These are phyloP conservation scores for Crotalus viridis DNA, from an alignment of 2,113 vertebrate genomes.

Conservation along the genomic window DNA sequence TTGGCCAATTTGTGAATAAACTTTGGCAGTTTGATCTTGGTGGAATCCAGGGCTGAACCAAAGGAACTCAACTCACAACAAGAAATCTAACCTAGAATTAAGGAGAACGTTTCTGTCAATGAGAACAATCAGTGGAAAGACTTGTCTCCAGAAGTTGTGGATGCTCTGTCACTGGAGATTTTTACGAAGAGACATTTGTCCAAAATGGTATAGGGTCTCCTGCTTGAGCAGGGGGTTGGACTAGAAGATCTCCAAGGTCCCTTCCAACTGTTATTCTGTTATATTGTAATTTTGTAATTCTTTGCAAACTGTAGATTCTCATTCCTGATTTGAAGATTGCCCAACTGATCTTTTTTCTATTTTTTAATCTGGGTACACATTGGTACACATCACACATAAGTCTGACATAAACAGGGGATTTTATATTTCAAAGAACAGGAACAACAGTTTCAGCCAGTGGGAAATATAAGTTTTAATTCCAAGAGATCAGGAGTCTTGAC, in stretches of 20 bases:
- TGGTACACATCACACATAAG: neutral
- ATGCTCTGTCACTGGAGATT: too few species aligned
- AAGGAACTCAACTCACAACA: neutral
- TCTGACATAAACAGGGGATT: neutral
- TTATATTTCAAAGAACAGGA: neutral
- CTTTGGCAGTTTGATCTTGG: neutral
- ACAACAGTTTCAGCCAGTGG: neutral
- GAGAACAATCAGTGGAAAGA: too few species aligned
- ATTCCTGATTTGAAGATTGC: neutral
- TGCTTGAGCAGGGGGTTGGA: too few species aligned
- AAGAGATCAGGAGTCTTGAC: neutral
- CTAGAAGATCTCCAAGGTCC: too few species aligned
- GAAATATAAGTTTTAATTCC: neutral
- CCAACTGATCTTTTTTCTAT: neutral
- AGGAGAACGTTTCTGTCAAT: too few species aligned
- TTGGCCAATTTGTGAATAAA: neutral
- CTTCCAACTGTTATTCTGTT: too few species aligned
- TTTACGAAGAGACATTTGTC: too few species aligned
- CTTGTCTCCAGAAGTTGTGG: too few species aligned
- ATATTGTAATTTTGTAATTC: too few species aligned
- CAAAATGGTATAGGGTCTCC: too few species aligned
- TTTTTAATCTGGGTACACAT: neutral
- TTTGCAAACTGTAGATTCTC: neutral
- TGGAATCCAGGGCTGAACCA: neutral
- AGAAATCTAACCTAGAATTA: too few species aligned